Evolutionary conservation across 2,888 invertebrate species (phyloP).

Genomic region (Melanostoma mellinum): DNA sequence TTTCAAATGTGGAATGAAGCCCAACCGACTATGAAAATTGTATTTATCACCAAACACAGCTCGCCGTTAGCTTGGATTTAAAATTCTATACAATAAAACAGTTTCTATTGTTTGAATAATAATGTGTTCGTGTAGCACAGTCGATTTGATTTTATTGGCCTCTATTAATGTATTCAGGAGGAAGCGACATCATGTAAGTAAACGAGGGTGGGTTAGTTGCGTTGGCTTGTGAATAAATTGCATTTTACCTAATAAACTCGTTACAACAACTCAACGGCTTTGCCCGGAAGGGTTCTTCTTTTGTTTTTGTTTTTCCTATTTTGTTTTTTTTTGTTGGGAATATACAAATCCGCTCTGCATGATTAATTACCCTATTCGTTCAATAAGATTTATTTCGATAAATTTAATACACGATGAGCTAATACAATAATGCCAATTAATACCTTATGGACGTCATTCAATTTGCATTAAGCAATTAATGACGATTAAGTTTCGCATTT

Average conservation of each 20-base stretch:
- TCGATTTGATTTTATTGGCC: constrained; percentile 22
- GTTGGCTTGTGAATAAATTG: not conserved
- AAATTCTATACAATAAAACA: constrained; percentile 62
- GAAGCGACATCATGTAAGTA: constrained; percentile 1
- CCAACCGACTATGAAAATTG: constrained; percentile 56
- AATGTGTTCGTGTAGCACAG: constrained; percentile 19
- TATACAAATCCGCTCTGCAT: constrained; percentile 13
- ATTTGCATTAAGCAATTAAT: constrained; percentile 37
- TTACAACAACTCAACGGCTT: not conserved
- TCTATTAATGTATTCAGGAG: constrained; percentile 53
- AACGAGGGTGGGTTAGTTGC: not conserved
- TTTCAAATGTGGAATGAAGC: constrained; percentile 19
- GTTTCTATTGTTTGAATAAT: constrained; percentile 50
- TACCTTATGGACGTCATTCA: constrained; percentile 35
- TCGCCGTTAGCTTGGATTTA: constrained; percentile 36
- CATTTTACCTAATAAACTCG: constrained; percentile 40
- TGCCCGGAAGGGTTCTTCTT: not conserved
- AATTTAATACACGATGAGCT: constrained; percentile 41
- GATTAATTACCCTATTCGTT: constrained; percentile 39
- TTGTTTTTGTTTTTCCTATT: too few relatives aligned
- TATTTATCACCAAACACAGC: constrained; percentile 36
- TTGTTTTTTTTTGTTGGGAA: not conserved
- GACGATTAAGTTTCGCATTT: constrained; percentile 14
- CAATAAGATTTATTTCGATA: constrained; percentile 10
- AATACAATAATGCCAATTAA: constrained; percentile 54